Conservation (phyloP, 1,140 invertebrate species). For the Anastatus disparis region DNA sequence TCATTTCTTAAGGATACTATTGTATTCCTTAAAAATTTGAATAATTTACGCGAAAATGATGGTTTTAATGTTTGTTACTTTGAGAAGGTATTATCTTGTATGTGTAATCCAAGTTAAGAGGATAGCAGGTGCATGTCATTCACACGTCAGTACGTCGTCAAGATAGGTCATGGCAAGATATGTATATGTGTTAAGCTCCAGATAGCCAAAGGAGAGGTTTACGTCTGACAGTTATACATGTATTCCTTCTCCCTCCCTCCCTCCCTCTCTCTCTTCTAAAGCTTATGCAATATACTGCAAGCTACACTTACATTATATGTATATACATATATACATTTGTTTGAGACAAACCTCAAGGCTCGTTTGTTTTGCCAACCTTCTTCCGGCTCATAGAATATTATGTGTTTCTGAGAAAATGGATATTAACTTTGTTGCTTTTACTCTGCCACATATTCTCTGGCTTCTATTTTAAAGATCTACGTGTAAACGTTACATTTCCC, state of each 20-base stretch:
- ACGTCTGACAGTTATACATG: not conserved
- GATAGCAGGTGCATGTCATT: not conserved
- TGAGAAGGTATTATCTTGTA: not conserved
- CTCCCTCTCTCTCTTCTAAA: too few species aligned
- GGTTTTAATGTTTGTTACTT: not conserved
- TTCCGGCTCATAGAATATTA: slow-evolving; percentile 39
- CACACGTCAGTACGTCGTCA: not conserved
- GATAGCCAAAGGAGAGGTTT: not conserved
- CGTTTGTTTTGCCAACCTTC: slow-evolving; percentile 43
- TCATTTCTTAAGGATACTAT: too few species aligned
- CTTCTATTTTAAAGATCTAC: too few species aligned
- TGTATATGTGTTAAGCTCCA: too few species aligned
- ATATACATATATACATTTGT: too few species aligned
- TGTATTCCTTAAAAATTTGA: too few species aligned
- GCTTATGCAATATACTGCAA: too few species aligned
- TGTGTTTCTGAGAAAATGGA: slow-evolving; percentile 50
- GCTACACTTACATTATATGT: too few species aligned
- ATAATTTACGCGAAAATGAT: too few species aligned
- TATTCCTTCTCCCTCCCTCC: too few species aligned
- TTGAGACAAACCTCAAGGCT: slow-evolving; percentile 5
- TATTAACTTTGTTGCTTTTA: slow-evolving; percentile 48
- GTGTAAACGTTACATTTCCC: too few species aligned
- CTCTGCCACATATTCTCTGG: too few species aligned
- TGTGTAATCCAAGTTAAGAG: not conserved
- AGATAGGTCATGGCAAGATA: not conserved